A percentile compares a stretch with the other conserved stretches of the same genome.
Evolutionary conservation across 2,888 invertebrate species (phyloP).

Genomic region (Neocrepidodera transversa): DNA sequence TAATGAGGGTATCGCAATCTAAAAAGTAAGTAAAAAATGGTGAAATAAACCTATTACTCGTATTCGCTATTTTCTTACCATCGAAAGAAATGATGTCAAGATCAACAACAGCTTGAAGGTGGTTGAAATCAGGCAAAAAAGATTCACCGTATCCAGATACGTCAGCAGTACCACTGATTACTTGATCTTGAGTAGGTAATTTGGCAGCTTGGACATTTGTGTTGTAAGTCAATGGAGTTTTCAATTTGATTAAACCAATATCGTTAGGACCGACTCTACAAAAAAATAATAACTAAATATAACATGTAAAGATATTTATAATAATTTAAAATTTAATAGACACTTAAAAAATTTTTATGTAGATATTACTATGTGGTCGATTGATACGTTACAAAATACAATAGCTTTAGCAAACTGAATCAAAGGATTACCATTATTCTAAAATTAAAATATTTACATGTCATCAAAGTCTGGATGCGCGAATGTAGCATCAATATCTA

Average conservation of each 20-base stretch:
- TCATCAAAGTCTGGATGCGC: not conserved
- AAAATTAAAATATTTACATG: not conserved
- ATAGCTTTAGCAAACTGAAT: no score
- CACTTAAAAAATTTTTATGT: no score
- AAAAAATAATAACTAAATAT: not conserved
- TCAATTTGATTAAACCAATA: slow-evolving; percentile 62
- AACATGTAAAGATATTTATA: not conserved
- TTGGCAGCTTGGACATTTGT: slow-evolving; percentile 53
- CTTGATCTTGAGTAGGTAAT: slow-evolving; percentile 51
- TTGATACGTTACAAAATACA: no score
- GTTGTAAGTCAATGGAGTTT: slow-evolving; percentile 49
- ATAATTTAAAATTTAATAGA: no score
- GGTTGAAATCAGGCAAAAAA: not conserved
- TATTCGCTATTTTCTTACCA: not conserved
- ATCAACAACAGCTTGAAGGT: not conserved
- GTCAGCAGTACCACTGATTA: slow-evolving; percentile 50
- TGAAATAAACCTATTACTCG: not conserved
- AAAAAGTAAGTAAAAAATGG: not conserved
- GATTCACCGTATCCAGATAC: slow-evolving; percentile 58
- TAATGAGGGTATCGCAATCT: slow-evolving; percentile 54
- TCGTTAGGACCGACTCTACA: slow-evolving; percentile 57
- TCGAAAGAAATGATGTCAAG: not conserved
- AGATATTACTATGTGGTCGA: no score
- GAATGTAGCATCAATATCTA: not conserved
- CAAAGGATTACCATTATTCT: no score